A percentile compares a stretch with the other conserved stretches of the same genome.
Conservation (phyloP, 2,888 invertebrate species). For the Drosophila lutescens region DNA sequence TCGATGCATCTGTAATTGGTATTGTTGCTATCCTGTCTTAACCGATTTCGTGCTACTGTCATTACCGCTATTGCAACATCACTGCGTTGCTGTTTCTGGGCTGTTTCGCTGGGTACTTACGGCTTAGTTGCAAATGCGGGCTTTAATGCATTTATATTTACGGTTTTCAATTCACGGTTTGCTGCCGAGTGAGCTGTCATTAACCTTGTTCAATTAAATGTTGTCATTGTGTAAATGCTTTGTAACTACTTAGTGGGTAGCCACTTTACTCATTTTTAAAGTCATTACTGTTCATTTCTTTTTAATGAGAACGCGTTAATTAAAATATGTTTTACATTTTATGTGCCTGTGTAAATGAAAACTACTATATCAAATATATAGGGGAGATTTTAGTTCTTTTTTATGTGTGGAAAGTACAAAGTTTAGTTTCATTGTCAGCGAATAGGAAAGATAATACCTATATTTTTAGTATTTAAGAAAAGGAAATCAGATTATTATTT, state of each 20-base stretch:
- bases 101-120: constrained; percentile 13
- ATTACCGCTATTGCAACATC: constrained; percentile 13
- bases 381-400: too few species aligned
- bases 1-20: constrained; percentile 25
- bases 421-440: too few species aligned
- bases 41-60: constrained; percentile 26
- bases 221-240: background rate
- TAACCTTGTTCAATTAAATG: constrained; percentile 7
- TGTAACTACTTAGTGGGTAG: background rate
- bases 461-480: too few species aligned
- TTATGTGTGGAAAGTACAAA: too few species aligned
- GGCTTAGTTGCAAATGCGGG: constrained; percentile 17
- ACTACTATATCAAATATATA: too few species aligned
- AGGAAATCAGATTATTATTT: too few species aligned
- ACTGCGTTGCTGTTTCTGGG: background rate
- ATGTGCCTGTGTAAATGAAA: too few species aligned
- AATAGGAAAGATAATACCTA: too few species aligned
- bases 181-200: background rate
- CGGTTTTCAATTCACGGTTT: background rate
- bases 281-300: background rate
- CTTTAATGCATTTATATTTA: constrained; percentile 16
- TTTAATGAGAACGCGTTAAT: too few species aligned
- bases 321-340: too few species aligned
- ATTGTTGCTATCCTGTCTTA: constrained; percentile 20
- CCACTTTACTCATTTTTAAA: background rate